Conservation (phyloP, 2,888 invertebrate genomes). For the Cheilosia scutellata region DNA sequence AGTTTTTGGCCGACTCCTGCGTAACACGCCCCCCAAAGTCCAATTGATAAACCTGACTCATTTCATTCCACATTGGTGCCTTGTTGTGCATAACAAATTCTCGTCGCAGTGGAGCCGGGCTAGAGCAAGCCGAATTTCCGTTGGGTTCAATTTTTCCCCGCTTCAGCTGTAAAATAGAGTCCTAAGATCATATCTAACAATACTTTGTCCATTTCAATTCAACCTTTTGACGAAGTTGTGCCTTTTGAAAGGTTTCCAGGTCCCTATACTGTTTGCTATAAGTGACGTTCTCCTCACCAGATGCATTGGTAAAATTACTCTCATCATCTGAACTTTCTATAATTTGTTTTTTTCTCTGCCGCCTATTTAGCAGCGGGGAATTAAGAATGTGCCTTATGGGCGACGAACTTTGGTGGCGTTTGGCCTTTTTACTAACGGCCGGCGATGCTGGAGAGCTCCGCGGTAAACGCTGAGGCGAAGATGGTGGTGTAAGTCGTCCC, state of each 20-base stretch:
- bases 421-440: slow-evolving; percentile 89
- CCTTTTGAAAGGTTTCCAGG: slow-evolving; percentile 96
- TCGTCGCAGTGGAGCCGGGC: slow-evolving; percentile 86
- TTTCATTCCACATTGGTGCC: slow-evolving; percentile 99
- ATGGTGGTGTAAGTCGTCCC: slow-evolving; percentile 84
- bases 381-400: slow-evolving; percentile 93
- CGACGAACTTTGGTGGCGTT: slow-evolving; percentile 91
- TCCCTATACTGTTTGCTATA: slow-evolving; percentile 91
- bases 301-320: slow-evolving; percentile 85
- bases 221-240: slow-evolving; percentile 95
- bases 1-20: slow-evolving; percentile 99
- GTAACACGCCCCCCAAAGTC: slow-evolving; percentile 99
- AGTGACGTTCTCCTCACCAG: slow-evolving; percentile 84
- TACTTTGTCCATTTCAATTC: slow-evolving; percentile 3
- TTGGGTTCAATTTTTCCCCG: slow-evolving; percentile 87
- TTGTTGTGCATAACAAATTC: slow-evolving; percentile 99
- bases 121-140: slow-evolving; percentile 83
- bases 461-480: slow-evolving; percentile 87
- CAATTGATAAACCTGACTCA: slow-evolving; percentile 98
- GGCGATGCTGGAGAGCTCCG: slow-evolving; percentile 92
- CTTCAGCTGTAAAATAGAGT: slow-evolving; percentile 87
- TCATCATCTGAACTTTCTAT: slow-evolving; percentile 93
- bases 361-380: slow-evolving; percentile 92
- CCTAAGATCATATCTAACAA: slow-evolving; percentile 27
- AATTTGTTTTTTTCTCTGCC: slow-evolving; percentile 90